Base-by-base conservation (phyloP, 2,888 invertebrate genomes). In the Coenonympha glycerion region DNA sequence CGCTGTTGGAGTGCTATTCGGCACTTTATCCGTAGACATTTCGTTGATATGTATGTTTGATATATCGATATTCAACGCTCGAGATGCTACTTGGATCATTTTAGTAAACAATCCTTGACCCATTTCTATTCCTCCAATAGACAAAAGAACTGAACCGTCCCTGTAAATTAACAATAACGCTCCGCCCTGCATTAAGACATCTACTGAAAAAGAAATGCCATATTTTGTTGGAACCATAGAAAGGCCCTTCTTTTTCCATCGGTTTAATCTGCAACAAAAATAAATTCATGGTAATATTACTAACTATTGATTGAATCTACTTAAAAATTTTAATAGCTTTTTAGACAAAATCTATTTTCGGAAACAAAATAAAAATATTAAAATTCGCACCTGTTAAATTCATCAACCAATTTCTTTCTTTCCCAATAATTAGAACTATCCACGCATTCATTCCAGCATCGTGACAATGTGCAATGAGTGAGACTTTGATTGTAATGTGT, bases 31-130 rank as follows among this genome's bases (percentile, higher is more conserved):
- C 0, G 94, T 93, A 2, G 92, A 79, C 55, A 92, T 93, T 79
- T 94, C 94, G 47, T 89, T 89, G 24, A 93, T 91, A 64, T 93
- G 90, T 61, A 94, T 92, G 72, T 89, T 90, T 0, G 83, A 77
- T 1, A 89, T 74, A 11, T 91, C 88, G 22, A 93, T 87, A 56
- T 88, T 90, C 26, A 95, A 72, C 6, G 86, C 89, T 64, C 87
- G 87, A 52, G 93, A 92, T 0, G 93, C 93, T 0, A 94, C 91
- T 89, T 95, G 95, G 52, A 93, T 91, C 92, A 95, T 94, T 88
- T 96, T 96, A 0, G 95, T 96, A 69, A 94, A 93, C 3, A 96
- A 84, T 0, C 96, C 96, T 82, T 96, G 96, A 0, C 96, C 96
- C 95, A 96, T 96, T 88, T 96, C 96, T 41, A 93, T 91, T 11